Base-by-base conservation (phyloP, 1,140 invertebrate species). In the Arctopsyche grandis region DNA sequence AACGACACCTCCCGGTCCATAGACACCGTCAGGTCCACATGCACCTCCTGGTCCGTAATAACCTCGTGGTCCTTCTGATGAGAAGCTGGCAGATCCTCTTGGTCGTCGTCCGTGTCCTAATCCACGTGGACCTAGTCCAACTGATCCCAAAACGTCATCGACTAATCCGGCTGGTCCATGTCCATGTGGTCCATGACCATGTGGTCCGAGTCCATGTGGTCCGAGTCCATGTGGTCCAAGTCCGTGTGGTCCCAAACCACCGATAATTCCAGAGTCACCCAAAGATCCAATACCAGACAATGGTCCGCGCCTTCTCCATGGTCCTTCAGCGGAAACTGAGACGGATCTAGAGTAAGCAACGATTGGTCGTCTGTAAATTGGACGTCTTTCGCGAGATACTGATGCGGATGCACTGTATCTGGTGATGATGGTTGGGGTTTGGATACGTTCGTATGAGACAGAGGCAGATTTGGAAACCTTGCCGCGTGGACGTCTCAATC, bases 401-500 rank as follows among this genome's bases (percentile, higher is more conserved):
- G 66, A 69, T 1, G 26, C 66, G 0, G 66, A 69, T 9, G 14
- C 14, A 14, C 9, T 4, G 12, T 24, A 24, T 29, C 38, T 44
- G 14, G 66, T 69, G 10, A 69, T 69, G 3, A 69, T 10, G n/a
- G 66, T 69, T 29, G 66, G 66, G 0, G 66, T 69, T 0, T 1
- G 0, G 19, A 69, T 48, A 12, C 46, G 38, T 73, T 73, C 43
- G 24, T 21, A 60, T 1, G 58, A 60, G 9, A 19, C 16, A 0
- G 56, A 60, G 16, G 56, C 14, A 19, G 56, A 60, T 9, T 21
- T n/a, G 0, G 56, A 60, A 9, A 60, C 21, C 21, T 60, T 60
- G 21, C n/a, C n/a, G 9, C 56, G 14, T 70, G 75, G 69, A 76
- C 21, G 46, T 7, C 73, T 52, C 9, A 76, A 70, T 69, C 70